Percentiles rank a stretch among this genome's conserved stretches.
These are phyloP conservation scores for Stegophylla sp. DNA, from an alignment of 2,888 invertebrate species.

Conservation along the genomic window DNA sequence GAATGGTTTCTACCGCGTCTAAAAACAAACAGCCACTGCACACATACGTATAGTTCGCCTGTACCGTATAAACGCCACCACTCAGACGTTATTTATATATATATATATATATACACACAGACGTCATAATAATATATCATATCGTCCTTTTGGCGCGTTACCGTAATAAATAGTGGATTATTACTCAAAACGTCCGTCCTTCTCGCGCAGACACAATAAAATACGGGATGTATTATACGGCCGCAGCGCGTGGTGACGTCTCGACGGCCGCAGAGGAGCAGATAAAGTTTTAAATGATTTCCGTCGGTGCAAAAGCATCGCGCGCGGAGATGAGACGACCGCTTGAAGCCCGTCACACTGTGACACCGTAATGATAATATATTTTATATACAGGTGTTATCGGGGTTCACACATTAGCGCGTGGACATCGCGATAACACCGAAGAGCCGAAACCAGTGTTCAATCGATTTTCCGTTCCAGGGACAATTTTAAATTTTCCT, in stretches of 20 bases:
- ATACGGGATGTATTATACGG: constrained; percentile 1
- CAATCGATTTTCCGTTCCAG: too few species aligned
- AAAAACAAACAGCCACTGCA: too few species aligned
- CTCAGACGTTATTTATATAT: not conserved
- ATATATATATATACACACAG: not conserved
- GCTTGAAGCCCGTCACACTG: too few species aligned
- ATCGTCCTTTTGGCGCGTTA: constrained; percentile 7
- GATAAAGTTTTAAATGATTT: constrained; percentile 17
- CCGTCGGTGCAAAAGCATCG: not conserved
- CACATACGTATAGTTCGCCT: too few species aligned
- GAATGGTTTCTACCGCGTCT: too few species aligned
- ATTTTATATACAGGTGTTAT: too few species aligned
- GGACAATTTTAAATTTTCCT: too few species aligned
- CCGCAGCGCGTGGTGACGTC: not conserved
- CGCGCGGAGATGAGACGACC: not conserved
- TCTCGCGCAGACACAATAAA: constrained; percentile 38
- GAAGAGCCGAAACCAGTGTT: too few species aligned
- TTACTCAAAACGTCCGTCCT: constrained; percentile 36
- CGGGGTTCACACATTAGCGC: too few species aligned
- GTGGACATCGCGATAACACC: too few species aligned
- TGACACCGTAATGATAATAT: not conserved
- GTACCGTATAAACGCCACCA: too few species aligned
- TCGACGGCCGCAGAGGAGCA: not conserved
- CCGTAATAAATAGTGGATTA: constrained; percentile 24
- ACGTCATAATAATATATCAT: not conserved